These are phyloP conservation scores for Rhabdophis nuchalis DNA, from an alignment of 2,797 vertebrate genomes.

Conservation along the genomic window DNA sequence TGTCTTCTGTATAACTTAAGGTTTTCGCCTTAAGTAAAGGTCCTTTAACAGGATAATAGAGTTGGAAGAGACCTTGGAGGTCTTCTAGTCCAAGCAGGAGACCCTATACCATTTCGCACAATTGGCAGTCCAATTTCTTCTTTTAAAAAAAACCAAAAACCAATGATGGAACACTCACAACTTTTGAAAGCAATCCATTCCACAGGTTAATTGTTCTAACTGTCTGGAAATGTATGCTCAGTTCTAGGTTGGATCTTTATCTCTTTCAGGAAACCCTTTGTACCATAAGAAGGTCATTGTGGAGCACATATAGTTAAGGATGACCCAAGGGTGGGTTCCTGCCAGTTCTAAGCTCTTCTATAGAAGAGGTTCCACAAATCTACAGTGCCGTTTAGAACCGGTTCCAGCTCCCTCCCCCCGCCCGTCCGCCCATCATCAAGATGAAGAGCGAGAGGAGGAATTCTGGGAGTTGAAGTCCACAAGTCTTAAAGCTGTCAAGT, in stretches of 20 bases:
- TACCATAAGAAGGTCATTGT: neutral
- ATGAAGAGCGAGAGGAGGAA: too few species aligned
- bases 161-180: neutral
- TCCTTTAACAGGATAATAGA: neutral
- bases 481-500: too few species aligned
- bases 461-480: too few species aligned
- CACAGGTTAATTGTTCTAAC: neutral
- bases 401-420: too few species aligned
- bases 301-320: neutral
- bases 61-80: too few species aligned
- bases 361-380: too few species aligned
- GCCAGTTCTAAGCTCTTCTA: too few species aligned
- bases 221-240: neutral
- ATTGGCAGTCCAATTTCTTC: neutral
- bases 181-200: neutral
- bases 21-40: neutral
- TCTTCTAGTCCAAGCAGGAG: too few species aligned
- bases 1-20: neutral
- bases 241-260: neutral
- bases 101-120: neutral
- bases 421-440: too few species aligned
- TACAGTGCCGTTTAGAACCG: too few species aligned
- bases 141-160: rapidly evolving
- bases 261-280: neutral
- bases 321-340: too few species aligned